phyloP scores from a whole-genome alignment of 2,113 vertebrate species.

The Anolis carolinensis region DNA sequence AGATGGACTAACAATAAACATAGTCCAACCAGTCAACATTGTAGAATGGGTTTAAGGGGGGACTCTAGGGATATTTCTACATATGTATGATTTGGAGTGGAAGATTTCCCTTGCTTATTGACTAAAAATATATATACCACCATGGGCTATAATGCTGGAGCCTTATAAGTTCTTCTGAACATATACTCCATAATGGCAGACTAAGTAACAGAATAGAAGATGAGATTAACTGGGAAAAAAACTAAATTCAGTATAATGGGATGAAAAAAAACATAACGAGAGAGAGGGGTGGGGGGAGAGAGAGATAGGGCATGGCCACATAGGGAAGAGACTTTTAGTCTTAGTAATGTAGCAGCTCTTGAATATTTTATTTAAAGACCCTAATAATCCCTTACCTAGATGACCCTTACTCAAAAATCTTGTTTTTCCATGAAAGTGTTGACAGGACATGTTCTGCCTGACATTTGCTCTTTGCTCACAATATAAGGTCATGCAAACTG shows the following conservation, averaged over 20 bases:
- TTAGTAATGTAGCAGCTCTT: no score
- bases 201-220: not conserved
- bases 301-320: not conserved
- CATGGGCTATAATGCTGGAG: not conserved
- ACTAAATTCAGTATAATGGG: not conserved
- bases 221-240: not conserved
- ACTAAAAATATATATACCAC: not conserved
- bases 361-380: no score
- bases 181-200: not conserved
- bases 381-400: no score
- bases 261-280: no score
- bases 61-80: slow-evolving; percentile 45
- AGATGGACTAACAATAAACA: slow-evolving; percentile 64
- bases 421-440: no score
- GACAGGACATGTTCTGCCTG: no score
- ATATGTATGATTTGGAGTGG: not conserved
- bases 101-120: not conserved
- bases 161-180: not conserved
- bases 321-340: not conserved
- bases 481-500: no score
- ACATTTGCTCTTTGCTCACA: no score
- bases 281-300: no score
- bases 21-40: slow-evolving; percentile 45
- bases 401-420: no score
- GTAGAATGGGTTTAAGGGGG: slow-evolving; percentile 36